Evolutionary conservation across 1,140 invertebrate species (phyloP).

Genomic region (Trichonephila inaurata): DNA sequence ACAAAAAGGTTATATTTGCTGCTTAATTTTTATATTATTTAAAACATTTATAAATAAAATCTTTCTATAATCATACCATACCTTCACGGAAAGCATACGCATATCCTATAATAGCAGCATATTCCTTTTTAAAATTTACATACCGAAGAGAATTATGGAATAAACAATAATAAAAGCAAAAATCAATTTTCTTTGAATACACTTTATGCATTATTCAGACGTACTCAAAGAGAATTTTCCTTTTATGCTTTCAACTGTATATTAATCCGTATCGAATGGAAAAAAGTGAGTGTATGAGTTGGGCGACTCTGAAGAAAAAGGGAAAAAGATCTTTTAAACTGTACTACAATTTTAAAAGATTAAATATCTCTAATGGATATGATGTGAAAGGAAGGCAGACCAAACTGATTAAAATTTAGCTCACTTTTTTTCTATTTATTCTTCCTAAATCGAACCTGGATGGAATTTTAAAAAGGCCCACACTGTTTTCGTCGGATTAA

Average conservation of each 20-base stretch:
- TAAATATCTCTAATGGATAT: conserved; percentile 43
- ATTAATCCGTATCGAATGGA: not conserved
- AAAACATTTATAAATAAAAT: no score
- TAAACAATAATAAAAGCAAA: no score
- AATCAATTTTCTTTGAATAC: no score
- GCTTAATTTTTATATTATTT: no score
- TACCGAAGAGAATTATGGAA: no score
- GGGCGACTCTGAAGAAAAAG: not conserved
- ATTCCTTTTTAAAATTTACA: no score
- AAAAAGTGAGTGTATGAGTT: not conserved
- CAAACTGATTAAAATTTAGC: conserved; percentile 57
- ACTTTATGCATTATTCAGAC: not conserved
- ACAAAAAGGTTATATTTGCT: no score
- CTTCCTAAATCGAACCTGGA: conserved; percentile 23
- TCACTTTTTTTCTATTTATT: conserved; percentile 8
- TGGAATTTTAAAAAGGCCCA: conserved; percentile 54
- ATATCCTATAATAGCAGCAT: no score
- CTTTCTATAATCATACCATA: no score
- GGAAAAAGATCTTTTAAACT: not conserved
- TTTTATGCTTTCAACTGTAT: not conserved
- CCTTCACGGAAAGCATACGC: no score
- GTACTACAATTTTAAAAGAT: conserved; percentile 35
- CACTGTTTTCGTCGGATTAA: conserved; percentile 55
- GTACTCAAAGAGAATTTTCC: not conserved
- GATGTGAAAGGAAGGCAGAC: conserved; percentile 6